Evolutionary conservation across 1,140 invertebrate species (phyloP).

Genomic region (Zophobas morio): DNA sequence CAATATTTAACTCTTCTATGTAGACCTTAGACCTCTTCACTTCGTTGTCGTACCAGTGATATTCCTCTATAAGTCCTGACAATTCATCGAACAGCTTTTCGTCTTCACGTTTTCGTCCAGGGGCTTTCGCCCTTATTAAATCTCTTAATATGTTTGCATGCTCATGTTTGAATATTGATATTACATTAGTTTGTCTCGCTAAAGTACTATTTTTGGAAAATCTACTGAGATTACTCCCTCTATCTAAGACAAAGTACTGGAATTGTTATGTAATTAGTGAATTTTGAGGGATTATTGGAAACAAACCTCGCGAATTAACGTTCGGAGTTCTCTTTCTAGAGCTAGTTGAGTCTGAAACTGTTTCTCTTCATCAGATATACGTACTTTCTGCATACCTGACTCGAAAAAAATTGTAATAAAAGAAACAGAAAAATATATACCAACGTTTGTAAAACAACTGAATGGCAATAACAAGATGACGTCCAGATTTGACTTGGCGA

Average conservation of each 20-base stretch:
- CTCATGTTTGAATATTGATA: slow-evolving; percentile 11
- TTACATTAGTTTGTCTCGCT: slow-evolving; percentile 4
- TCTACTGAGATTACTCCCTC: background rate
- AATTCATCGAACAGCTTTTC: slow-evolving; percentile 65
- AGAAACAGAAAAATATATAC: no score
- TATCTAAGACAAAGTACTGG: slow-evolving; percentile 1
- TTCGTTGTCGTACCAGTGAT: slow-evolving; percentile 62
- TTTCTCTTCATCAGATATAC: no score
- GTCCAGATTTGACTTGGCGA: background rate
- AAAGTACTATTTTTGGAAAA: slow-evolving; percentile 1
- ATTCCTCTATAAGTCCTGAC: slow-evolving; percentile 53
- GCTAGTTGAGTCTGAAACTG: no score
- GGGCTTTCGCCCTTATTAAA: slow-evolving; percentile 50
- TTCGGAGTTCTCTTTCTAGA: no score
- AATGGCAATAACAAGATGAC: no score
- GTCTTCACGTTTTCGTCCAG: slow-evolving; percentile 59
- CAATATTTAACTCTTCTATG: slow-evolving; percentile 67
- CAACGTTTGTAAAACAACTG: no score
- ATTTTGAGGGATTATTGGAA: no score
- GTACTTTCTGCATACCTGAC: no score
- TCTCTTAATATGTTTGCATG: slow-evolving; percentile 7
- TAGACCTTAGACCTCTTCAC: slow-evolving; percentile 65
- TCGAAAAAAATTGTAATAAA: no score
- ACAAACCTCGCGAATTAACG: no score
- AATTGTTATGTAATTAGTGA: background rate